Conservation (phyloP, 2,113 vertebrate genomes). For the Camelus dromedarius region DNA sequence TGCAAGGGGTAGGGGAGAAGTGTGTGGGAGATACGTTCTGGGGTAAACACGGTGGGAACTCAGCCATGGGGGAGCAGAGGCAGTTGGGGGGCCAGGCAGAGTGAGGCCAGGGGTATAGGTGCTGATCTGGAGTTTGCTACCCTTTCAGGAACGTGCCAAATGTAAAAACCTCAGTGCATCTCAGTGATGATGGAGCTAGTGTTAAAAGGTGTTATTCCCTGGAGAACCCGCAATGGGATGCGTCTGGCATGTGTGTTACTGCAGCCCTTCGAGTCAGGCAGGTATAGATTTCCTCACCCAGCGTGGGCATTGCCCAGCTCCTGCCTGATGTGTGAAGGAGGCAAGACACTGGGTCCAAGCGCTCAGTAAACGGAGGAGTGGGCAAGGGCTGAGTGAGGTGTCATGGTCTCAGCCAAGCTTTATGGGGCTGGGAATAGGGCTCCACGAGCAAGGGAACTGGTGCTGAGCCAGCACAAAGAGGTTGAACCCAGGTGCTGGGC, state of each 20-base stretch:
- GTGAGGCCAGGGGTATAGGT: background rate
- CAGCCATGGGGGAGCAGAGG: background rate
- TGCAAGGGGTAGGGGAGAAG: background rate
- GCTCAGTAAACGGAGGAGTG: background rate
- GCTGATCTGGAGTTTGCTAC: background rate
- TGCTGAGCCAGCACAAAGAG: background rate
- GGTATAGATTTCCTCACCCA: background rate
- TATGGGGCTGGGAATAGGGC: background rate
- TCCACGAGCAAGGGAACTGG: background rate
- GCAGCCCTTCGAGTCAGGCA: background rate
- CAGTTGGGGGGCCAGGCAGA: background rate
- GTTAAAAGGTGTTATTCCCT: background rate
- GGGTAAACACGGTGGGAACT: background rate
- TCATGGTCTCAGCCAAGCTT: background rate
- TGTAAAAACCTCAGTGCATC: background rate
- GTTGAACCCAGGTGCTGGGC: background rate
- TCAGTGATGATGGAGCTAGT: background rate
- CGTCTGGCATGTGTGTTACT: background rate
- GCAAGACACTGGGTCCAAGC: background rate
- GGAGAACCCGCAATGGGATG: background rate
- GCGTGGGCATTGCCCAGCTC: accelerated
- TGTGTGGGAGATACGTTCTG: background rate
- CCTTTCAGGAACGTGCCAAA: background rate
- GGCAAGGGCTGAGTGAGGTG: background rate
- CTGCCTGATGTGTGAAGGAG: background rate